phyloP scores from a whole-genome alignment of 2,113 vertebrate genomes.

The Equus quagga region DNA sequence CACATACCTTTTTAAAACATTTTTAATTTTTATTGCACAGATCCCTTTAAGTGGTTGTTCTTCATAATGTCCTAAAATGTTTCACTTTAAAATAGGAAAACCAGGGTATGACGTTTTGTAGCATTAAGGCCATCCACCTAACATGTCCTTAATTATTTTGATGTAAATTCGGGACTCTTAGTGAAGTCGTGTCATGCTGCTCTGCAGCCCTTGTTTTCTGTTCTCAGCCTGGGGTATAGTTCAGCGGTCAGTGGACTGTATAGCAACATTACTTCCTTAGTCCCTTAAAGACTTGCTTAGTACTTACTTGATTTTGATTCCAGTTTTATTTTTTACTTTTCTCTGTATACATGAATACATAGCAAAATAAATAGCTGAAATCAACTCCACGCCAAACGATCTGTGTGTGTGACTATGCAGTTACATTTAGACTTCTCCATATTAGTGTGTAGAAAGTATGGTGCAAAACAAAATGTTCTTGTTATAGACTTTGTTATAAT shows the following conservation, averaged over 20 bases:
- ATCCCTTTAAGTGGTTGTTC: neutral
- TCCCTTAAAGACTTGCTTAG: neutral
- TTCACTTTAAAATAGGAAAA: neutral
- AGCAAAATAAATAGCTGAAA: slow-evolving; percentile 9
- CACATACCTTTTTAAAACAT: neutral
- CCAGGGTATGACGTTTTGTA: neutral
- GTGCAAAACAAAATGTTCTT: neutral
- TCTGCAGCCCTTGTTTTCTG: neutral
- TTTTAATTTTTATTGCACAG: neutral
- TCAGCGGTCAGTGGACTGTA: neutral
- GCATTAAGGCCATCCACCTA: neutral
- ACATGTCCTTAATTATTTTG: neutral
- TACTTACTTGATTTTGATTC: slow-evolving; percentile 62
- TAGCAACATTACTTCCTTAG: neutral
- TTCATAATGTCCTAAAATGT: neutral
- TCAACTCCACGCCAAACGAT: neutral
- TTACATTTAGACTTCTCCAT: neutral
- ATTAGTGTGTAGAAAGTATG: neutral
- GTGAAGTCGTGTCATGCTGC: neutral
- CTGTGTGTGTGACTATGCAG: neutral
- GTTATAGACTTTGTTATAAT: neutral
- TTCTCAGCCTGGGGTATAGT: neutral
- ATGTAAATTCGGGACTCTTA: neutral
- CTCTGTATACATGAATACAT: neutral
- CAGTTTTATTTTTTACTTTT: neutral